Base-by-base conservation (phyloP, 2,797 vertebrate species). In the Paguma larvata region DNA sequence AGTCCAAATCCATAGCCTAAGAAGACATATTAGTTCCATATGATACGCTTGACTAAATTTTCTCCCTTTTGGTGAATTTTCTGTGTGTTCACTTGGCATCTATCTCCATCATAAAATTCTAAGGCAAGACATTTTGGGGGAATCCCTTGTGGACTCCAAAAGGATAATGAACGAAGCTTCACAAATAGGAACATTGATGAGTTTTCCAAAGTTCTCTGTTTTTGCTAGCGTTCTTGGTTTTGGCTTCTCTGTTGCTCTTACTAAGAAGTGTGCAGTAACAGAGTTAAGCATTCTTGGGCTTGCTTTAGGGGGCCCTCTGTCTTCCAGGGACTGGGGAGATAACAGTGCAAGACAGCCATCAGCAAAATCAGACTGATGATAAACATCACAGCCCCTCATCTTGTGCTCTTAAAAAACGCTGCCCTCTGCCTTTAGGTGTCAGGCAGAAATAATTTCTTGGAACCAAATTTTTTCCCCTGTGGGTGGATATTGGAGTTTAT, bases 381-480 rank as follows among this genome's bases (percentile, higher is more conserved):
- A 85, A 96, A 94, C 34, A 0, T 89, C 83, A 10, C 27, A 79
- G 80, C 48, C 46, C 68, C 62, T 91, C 82, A 46, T 96, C 32
- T 87, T 94, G 38, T 91, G 85, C 77, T 75, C 89, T 97, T 95
- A 83, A 96, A 97, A 68, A 94, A 38, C 46, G 13, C 82, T 86
- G 95, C 65, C 73, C 79, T 95, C 92, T 94, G 95, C 83, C 95
- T 97, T 95, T 34, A 85, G 87, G 94, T 53, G 93, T 97, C 98
- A 98, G 98, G 97, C 94, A 98, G 97, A 95, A 98, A 98, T 97
- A 97, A 97, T 97, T 98, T 97, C 84, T 98, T 98, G 96, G 98
- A 98, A 96, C 44, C 94, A 78, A 25, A 87, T 51, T 59, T 83
- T 78, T 95, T 97, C 95, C 30, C 80, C 38, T 73, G 98, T 98